Evolutionary conservation across 2,113 vertebrate species (phyloP), one percentile per base, ranked within the genome.

Genomic region (Erythrolamprus reginae): DNA sequence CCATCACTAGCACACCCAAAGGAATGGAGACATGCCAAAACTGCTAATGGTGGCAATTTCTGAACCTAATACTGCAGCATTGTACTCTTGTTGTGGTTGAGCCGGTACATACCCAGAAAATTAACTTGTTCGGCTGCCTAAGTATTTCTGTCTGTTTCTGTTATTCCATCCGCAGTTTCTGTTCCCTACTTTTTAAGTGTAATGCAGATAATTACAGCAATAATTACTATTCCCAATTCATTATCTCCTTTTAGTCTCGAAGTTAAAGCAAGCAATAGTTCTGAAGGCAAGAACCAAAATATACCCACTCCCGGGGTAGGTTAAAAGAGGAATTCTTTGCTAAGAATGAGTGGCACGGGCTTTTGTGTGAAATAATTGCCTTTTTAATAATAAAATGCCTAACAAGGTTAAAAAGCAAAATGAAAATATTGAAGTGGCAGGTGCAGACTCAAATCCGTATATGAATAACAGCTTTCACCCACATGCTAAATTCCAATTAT

Each of bases 401-500:
- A 83, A 58, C 48, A 45, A n/a, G 47, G 86, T 55, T 88, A 88
- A 83, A 38, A 61, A 42, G 33, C 52, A 58, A 58, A 88, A 83
- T 53, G 19, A 50, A 47, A 90, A 90, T 87, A 90, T 90, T 82
- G 47, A 70, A 90, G 90, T 52, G 47, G 51, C 61, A 90, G 90
- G 42, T 56, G 90, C 52, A 38, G 52, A 83, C n/a, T 13, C 9
- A 7, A 83, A 33, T 38, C 8, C 38, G 13, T 50, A 42, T 26
- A 33, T 55, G 45, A 55, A 48, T 77, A 83, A 87, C 86, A 88
- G 86, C 87, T 83, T 86, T 47, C 86, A 91, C 56, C 58, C 38
- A 77, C 90, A 61, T 38, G 26, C 87, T 83, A 88, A 82, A 88
- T 91, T 83, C 70, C 52, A 82, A 82, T 91, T 88, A 91, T 88